A percentile compares a stretch with the other conserved stretches of the same genome.
Evolutionary conservation across 2,113 vertebrate genomes (phyloP).

Genomic region (Ceyx margarethae): DNA sequence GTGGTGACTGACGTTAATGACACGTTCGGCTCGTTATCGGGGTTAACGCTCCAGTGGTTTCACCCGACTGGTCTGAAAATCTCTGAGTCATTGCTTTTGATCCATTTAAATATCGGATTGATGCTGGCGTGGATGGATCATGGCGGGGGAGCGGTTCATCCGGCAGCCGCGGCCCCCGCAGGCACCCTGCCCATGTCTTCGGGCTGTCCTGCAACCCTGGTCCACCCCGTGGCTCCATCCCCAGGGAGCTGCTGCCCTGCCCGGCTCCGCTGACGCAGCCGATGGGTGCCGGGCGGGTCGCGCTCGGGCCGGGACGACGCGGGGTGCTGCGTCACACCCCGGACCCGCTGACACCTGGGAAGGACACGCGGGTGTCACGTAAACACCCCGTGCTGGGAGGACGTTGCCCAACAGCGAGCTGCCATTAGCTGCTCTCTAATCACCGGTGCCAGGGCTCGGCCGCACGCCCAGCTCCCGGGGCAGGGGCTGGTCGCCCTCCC

Average conservation of each 20-base stretch:
- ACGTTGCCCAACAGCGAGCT: not conserved
- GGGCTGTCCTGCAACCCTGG: not conserved
- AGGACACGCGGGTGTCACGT: not conserved
- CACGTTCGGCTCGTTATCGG: not conserved
- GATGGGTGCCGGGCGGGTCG: not conserved
- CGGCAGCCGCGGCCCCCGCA: not conserved
- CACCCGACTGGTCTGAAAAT: not conserved
- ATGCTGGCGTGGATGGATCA: not conserved
- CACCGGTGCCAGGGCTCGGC: not conserved
- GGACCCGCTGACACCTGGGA: not conserved
- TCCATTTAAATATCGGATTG: not conserved
- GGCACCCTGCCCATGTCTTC: not conserved
- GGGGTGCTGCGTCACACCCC: not conserved
- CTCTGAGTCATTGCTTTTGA: slow-evolving; percentile 34
- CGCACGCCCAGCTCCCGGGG: not conserved
- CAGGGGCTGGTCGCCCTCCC: not conserved
- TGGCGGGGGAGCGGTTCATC: not conserved
- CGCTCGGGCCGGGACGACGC: not conserved
- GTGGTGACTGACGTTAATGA: not conserved
- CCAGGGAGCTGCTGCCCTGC: not conserved
- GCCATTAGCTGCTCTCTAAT: slow-evolving; percentile 24
- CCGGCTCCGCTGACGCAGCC: not conserved
- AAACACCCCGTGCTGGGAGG: not conserved
- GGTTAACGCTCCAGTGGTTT: not conserved
- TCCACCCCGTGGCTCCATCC: not conserved